phyloP scores from a whole-genome alignment of 2,797 vertebrate species.

The Pangasius macronema region DNA sequence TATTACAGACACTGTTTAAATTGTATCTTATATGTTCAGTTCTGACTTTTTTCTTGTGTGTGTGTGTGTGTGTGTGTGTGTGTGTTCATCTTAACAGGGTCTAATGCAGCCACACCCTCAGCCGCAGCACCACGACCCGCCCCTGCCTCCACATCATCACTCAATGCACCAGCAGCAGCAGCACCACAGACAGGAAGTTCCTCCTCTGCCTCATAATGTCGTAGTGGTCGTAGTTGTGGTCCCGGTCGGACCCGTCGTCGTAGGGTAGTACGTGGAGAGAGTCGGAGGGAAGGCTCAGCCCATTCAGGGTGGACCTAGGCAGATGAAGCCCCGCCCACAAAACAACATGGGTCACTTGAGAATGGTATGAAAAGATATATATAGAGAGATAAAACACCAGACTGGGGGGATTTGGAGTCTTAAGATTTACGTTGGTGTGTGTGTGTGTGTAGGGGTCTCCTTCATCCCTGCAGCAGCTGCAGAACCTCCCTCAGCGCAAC shows the following conservation, averaged over 20 bases:
- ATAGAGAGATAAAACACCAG: neutral
- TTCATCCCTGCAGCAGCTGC: conserved; percentile 83
- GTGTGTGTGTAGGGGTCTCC: conserved; percentile 73
- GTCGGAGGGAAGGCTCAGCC: no score
- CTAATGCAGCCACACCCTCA: conserved; percentile 84
- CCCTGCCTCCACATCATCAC: conserved; percentile 75
- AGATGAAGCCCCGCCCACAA: conserved; percentile 80
- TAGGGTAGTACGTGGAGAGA: no score
- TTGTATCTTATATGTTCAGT: neutral
- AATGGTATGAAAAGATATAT: conserved; percentile 72
- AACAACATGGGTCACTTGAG: conserved; percentile 82
- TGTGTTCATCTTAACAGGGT: conserved; percentile 67
- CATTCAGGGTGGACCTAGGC: conserved; percentile 79
- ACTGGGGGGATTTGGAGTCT: neutral
- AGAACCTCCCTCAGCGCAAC: conserved; percentile 80
- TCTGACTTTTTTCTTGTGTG: neutral
- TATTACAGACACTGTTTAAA: no score
- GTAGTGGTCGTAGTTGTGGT: no score
- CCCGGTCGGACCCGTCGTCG: no score
- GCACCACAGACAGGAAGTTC: conserved; percentile 74
- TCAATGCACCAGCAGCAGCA: conserved; percentile 70
- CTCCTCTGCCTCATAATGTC: conserved; percentile 61
- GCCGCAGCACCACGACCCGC: conserved; percentile 76
- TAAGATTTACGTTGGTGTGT: neutral
- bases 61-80: conserved; percentile 26